phyloP scores from a whole-genome alignment of 2,797 vertebrate genomes.

The Cercopithecus mitis region DNA sequence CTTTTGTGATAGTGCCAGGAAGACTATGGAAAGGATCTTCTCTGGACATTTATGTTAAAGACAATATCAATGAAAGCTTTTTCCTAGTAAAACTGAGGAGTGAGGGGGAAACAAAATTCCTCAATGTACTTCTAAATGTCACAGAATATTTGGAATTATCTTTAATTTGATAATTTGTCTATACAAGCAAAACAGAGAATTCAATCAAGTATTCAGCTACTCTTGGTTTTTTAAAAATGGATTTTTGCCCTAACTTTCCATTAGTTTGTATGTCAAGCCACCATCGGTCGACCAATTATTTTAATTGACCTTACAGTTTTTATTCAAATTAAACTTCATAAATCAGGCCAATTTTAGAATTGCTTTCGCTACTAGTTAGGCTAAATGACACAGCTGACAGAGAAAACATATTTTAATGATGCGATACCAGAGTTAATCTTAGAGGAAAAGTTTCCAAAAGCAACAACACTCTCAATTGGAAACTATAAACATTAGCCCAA shows the following conservation, averaged over 20 bases:
- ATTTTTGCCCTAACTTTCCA: constrained; percentile 21
- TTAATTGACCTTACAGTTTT: background rate
- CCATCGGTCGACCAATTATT: background rate
- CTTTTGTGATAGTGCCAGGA: background rate
- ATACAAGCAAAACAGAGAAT: constrained; percentile 26
- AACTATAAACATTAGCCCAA: background rate
- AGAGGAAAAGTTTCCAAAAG: background rate
- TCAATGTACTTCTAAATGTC: background rate
- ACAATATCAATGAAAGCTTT: background rate
- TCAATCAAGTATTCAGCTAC: background rate
- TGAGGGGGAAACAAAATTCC: background rate
- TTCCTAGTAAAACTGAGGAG: constrained; percentile 6
- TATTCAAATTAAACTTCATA: constrained; percentile 35
- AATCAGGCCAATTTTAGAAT: background rate
- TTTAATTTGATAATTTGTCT: constrained; percentile 4
- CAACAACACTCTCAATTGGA: background rate
- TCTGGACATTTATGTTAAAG: background rate
- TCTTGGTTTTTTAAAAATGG: background rate
- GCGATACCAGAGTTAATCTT: background rate
- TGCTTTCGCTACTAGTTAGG: background rate
- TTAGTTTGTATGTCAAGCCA: background rate
- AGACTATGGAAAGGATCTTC: background rate
- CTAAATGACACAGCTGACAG: background rate
- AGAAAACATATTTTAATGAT: background rate
- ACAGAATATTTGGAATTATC: background rate